Base-by-base conservation (phyloP, 2,888 invertebrate genomes). In the Mythimna albipuncta region DNA sequence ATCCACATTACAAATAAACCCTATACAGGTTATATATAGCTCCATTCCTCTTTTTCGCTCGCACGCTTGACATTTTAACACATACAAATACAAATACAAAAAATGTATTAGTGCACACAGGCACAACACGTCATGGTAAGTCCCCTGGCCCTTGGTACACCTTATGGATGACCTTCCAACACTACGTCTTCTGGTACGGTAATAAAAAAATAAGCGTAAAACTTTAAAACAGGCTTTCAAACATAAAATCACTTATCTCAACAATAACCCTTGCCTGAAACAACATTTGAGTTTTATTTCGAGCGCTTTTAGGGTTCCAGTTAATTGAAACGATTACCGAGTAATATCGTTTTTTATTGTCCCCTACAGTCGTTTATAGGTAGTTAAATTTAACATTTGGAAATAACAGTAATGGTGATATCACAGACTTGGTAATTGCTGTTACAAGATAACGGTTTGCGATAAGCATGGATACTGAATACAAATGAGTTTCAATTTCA, bases 271-370 rank as follows among this genome's bases (percentile, higher is more conserved):
- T 73, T 65, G 9, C 65, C 59, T 68, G 58, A 72, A 81, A 76
- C 66, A 81, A 68, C 66, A 65, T 68, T 83, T n/a, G 10, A 61
- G 47, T 73, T 78, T 78, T 79, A 84, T 79, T 69, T 41, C 26
- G 21, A 50, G 52, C 52, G n/a, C 52, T 61, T 61, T 80, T 47
- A 73, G 69, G 75, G 38, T 69, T 66, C 58, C 74, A 79, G 81
- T 87, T 85, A 89, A 89, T 86, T 88, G 86, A 82, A 89, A 84
- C 83, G 86, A 87, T 88, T 85, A 86, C 81, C 66, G 64, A 69
- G 62, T 69, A 72, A 77, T 77, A 76, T 64, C 63, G 55, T 55
- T 47, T 82, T 85, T 85, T 82, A 84, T 72, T 63, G 73, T 61
- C 61, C 21, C 57, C 11, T 16, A 57, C 64, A 68, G 21, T 65